Evolutionary conservation across 2,888 invertebrate genomes (phyloP).

Genomic region (Spisula solida): DNA sequence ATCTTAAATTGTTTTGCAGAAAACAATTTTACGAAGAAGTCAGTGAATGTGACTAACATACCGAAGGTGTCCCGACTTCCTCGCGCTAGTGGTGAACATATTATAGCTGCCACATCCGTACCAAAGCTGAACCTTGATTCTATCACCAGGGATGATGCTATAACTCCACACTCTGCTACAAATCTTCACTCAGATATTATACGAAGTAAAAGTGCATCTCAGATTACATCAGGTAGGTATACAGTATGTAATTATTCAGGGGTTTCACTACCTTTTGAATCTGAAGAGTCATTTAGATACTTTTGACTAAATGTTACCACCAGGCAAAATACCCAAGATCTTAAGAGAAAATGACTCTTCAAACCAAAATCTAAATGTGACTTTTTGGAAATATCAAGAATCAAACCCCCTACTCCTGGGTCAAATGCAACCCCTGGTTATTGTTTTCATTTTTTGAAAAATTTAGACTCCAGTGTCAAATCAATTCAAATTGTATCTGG

Average conservation of each 20-base stretch:
- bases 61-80: background rate
- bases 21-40: background rate
- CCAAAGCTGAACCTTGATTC: slow-evolving; percentile 51
- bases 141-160: slow-evolving; percentile 40
- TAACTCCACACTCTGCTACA: slow-evolving; percentile 35
- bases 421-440: too few relatives aligned
- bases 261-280: too few relatives aligned
- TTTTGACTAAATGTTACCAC: too few relatives aligned
- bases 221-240: slow-evolving; percentile 36
- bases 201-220: slow-evolving; percentile 40
- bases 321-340: too few relatives aligned
- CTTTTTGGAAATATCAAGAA: too few relatives aligned
- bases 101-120: slow-evolving; percentile 64
- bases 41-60: background rate
- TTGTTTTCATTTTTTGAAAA: too few relatives aligned
- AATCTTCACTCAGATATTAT: slow-evolving; percentile 30
- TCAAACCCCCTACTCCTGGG: too few relatives aligned
- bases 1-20: background rate
- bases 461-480: background rate
- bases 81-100: slow-evolving; percentile 39
- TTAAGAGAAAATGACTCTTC: too few relatives aligned
- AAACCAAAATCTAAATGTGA: too few relatives aligned
- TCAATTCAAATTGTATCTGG: background rate
- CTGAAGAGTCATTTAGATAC: too few relatives aligned
- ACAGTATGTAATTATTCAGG: too few relatives aligned